Evolutionary conservation across 2,888 invertebrate species (phyloP).

Genomic region (Lycocerus yunnanus): DNA sequence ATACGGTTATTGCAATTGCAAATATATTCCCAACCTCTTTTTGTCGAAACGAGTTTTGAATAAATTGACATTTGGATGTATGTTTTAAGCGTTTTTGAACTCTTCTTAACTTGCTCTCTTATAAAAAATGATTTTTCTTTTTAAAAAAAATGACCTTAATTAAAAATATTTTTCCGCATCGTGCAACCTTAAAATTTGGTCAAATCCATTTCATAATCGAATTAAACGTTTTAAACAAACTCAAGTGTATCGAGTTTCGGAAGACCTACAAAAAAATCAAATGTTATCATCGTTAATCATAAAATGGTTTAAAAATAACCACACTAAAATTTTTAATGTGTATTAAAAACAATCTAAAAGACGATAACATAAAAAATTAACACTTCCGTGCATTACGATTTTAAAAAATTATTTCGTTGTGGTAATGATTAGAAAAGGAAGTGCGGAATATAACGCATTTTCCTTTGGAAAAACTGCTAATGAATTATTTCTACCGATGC

Average conservation of each 20-base stretch:
- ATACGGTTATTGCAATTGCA: conserved; percentile 49
- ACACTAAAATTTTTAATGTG: neutral
- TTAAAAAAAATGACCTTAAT: neutral
- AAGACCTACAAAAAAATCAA: neutral
- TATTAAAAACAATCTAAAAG: neutral
- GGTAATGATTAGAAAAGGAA: neutral
- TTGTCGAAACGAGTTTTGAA: conserved; percentile 46
- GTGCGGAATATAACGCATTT: neutral
- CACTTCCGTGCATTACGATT: neutral
- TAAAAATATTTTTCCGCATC: neutral
- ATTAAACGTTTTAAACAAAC: neutral
- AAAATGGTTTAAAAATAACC: neutral
- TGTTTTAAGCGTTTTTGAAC: conserved; percentile 37
- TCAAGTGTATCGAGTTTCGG: neutral
- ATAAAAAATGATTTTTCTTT: conserved; percentile 14
- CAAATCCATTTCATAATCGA: neutral
- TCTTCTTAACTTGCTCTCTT: conserved; percentile 34
- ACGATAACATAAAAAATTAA: neutral
- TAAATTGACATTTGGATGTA: conserved; percentile 46
- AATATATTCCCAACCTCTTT: conserved; percentile 44
- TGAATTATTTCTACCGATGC: neutral
- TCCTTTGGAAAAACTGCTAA: neutral
- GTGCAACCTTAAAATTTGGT: neutral
- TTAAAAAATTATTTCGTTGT: neutral
- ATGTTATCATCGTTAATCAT: neutral